Percentiles rank a stretch among this genome's conserved stretches.
Evolutionary conservation across 1,140 invertebrate genomes (phyloP).

Genomic region (Drosophila grimshawi): DNA sequence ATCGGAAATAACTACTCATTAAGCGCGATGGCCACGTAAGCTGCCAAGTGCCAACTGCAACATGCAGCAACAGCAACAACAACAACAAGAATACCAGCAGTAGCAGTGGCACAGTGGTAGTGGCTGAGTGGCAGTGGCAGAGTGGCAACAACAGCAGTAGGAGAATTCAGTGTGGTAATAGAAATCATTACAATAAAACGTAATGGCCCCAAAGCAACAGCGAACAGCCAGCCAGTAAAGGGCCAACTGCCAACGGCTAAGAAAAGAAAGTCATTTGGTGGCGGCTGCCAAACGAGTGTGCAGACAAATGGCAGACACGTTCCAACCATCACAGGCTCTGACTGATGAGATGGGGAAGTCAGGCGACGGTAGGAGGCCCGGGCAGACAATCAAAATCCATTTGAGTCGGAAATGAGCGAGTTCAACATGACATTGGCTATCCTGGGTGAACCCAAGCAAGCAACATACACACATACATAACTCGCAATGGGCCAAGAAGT

Average conservation of each 20-base stretch:
- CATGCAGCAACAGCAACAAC: conserved; percentile 48
- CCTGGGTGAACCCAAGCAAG: conserved; percentile 3
- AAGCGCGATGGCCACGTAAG: conserved; percentile 76
- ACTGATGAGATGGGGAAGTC: not conserved
- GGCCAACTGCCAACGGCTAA: conserved; percentile 40
- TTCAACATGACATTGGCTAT: conserved; percentile 59
- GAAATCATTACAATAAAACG: conserved; percentile 82
- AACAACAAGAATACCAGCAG: conserved; percentile 12
- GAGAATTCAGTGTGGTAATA: conserved; percentile 64
- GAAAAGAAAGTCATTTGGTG: conserved; percentile 77
- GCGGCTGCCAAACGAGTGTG: conserved; percentile 64
- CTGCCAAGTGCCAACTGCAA: conserved; percentile 64
- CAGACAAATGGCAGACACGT: conserved; percentile 82
- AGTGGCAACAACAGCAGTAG: not conserved
- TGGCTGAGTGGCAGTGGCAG: conserved; percentile 6
- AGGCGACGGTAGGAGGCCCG: conserved; percentile 24
- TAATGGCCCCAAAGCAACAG: conserved; percentile 77
- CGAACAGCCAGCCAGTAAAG: conserved; percentile 49
- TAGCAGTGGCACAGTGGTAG: conserved; percentile 7
- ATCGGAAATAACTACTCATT: conserved; percentile 82
- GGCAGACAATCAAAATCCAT: conserved; percentile 80
- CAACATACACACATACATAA: conserved; percentile 27
- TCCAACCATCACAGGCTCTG: conserved; percentile 47
- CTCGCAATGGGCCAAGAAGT: conserved; percentile 26
- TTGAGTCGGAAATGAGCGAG: conserved; percentile 79